phyloP scores from a whole-genome alignment of 2,797 vertebrate species.

The Myotis pilosus region DNA sequence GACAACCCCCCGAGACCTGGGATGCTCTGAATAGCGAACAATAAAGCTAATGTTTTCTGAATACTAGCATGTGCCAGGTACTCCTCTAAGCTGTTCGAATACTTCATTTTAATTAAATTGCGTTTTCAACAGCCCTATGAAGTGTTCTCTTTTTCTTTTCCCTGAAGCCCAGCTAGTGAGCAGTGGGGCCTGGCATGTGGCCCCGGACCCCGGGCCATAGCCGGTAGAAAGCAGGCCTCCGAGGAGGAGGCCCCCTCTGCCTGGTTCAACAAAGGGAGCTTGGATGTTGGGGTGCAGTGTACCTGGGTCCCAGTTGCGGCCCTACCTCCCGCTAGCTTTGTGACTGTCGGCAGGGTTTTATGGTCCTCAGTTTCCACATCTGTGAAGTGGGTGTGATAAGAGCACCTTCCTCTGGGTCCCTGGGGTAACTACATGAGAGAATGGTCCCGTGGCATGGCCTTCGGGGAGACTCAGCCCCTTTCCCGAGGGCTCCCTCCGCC shows the following conservation, averaged over 20 bases:
- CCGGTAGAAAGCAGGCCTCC: accelerated
- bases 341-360: background rate
- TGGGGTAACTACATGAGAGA: background rate
- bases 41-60: background rate
- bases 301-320: background rate
- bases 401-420: background rate
- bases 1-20: too few species aligned
- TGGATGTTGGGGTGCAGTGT: accelerated
- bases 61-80: accelerated
- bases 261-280: background rate
- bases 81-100: background rate
- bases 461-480: background rate
- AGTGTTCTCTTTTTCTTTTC: background rate
- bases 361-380: background rate
- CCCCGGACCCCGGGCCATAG: background rate
- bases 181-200: accelerated
- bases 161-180: background rate
- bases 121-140: accelerated
- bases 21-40: background rate
- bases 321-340: background rate
- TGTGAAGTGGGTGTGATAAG: background rate
- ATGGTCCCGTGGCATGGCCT: accelerated
- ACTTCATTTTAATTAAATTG: background rate
- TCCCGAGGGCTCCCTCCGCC: background rate
- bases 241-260: background rate